A percentile compares a stretch with the other conserved stretches of the same genome.
Evolutionary conservation across 2,113 vertebrate genomes (phyloP).

Genomic region (Bufo bufo): DNA sequence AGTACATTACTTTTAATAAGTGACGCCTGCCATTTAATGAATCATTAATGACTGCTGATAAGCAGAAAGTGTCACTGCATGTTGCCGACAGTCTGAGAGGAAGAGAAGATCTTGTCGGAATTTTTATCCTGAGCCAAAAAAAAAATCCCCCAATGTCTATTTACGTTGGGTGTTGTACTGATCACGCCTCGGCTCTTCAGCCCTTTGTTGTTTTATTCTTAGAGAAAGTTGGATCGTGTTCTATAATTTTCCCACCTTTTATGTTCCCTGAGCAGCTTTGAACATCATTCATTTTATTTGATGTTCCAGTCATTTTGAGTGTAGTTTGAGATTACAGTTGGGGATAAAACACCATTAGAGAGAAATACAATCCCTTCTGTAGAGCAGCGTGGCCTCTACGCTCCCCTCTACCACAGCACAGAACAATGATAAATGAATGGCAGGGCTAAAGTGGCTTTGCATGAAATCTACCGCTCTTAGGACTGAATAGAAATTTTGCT

Average conservation of each 20-base stretch:
- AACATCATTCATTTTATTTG: constrained; percentile 66
- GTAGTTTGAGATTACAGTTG: constrained; percentile 64
- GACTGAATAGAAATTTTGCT: constrained; percentile 18
- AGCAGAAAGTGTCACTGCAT: constrained; percentile 27
- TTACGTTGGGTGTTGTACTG: constrained; percentile 30
- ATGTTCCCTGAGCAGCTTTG: constrained; percentile 45
- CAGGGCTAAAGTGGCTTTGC: constrained; percentile 61
- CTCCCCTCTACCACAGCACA: constrained; percentile 58
- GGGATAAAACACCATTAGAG: constrained; percentile 67
- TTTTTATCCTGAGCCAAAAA: constrained; percentile 33
- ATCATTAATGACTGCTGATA: constrained; percentile 42
- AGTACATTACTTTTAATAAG: constrained; percentile 25
- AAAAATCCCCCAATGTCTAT: constrained; percentile 44
- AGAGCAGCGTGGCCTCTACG: constrained; percentile 58
- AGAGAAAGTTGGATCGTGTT: constrained; percentile 56
- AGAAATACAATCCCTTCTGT: constrained; percentile 66
- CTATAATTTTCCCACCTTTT: constrained; percentile 59
- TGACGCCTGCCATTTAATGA: constrained; percentile 38
- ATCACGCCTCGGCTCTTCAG: constrained; percentile 7
- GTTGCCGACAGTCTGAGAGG: not conserved
- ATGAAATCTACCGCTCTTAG: constrained; percentile 58
- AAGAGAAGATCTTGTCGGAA: not conserved
- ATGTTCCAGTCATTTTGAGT: constrained; percentile 66
- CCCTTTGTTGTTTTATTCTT: constrained; percentile 48
- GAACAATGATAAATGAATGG: constrained; percentile 66